These are phyloP conservation scores for Drosophila baimaii DNA, from an alignment of 1,140 invertebrate species.

Conservation along the genomic window DNA sequence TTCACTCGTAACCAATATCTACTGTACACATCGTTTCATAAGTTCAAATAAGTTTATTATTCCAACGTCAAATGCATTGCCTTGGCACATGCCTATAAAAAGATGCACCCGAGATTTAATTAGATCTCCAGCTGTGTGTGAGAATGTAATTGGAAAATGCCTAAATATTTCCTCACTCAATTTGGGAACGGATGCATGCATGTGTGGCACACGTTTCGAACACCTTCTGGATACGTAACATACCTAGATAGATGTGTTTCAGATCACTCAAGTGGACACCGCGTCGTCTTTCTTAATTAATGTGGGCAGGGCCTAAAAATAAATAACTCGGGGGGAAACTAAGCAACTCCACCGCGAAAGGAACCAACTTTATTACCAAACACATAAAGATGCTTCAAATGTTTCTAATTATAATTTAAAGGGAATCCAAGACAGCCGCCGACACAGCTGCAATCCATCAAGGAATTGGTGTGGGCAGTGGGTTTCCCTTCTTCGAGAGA, in stretches of 20 bases:
- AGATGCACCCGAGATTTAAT: slow-evolving; percentile 46
- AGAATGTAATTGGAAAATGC: slow-evolving; percentile 47
- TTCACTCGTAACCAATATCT: background rate
- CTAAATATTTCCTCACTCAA: slow-evolving; percentile 48
- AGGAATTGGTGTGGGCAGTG: slow-evolving; percentile 36
- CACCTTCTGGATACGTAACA: slow-evolving; percentile 25
- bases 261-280: slow-evolving; percentile 66
- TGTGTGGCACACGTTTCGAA: slow-evolving; percentile 47
- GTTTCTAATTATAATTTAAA: slow-evolving; percentile 74
- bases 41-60: slow-evolving; percentile 13
- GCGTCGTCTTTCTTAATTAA: slow-evolving; percentile 66
- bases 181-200: slow-evolving; percentile 42
- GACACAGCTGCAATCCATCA: slow-evolving; percentile 77
- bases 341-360: slow-evolving; percentile 54
- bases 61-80: slow-evolving; percentile 40
- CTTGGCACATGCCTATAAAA: slow-evolving; percentile 30
- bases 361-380: slow-evolving; percentile 48
- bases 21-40: slow-evolving; percentile 1
- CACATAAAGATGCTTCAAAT: slow-evolving; percentile 47
- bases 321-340: slow-evolving; percentile 48
- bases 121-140: slow-evolving; percentile 61
- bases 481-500: slow-evolving; percentile 4
- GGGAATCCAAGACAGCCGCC: slow-evolving; percentile 24
- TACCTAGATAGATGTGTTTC: background rate
- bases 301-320: slow-evolving; percentile 44